These are phyloP conservation scores for Caloenas nicobarica DNA, from an alignment of 2,113 vertebrate species.

Conservation along the genomic window DNA sequence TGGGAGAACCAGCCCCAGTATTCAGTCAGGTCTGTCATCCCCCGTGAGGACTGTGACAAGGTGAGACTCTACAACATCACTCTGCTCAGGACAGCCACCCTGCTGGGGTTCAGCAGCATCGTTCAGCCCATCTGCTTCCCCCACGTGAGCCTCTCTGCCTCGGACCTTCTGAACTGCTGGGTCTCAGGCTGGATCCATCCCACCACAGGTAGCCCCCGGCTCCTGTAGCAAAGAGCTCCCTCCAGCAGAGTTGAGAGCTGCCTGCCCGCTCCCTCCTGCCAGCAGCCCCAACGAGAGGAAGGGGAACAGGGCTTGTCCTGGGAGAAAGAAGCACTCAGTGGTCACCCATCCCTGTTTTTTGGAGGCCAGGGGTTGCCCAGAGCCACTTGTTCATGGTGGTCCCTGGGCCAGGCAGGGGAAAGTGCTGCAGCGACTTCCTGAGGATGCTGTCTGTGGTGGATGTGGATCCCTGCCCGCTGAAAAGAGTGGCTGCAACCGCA, in stretches of 20 bases:
- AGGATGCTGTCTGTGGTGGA: constrained; percentile 35
- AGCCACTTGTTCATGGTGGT: background rate
- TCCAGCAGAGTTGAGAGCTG: fast-evolving
- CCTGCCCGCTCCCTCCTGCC: background rate
- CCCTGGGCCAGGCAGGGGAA: constrained; percentile 43
- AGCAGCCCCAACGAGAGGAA: background rate
- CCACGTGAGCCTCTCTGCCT: no score
- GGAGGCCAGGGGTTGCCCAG: background rate
- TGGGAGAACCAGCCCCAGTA: no score
- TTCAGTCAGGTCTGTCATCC: no score
- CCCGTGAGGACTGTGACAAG: no score
- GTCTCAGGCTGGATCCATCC: no score
- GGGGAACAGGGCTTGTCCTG: background rate
- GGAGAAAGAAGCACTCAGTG: background rate
- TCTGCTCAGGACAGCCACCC: no score
- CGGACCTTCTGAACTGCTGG: no score
- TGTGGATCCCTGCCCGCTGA: constrained; percentile 6
- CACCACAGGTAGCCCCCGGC: no score
- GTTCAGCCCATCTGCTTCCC: no score
- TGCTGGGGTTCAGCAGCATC: no score
- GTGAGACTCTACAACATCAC: no score
- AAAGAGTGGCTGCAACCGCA: background rate
- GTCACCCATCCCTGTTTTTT: background rate
- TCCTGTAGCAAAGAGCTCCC: no score
- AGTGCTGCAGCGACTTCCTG: constrained; percentile 39